These are phyloP conservation scores for Medauroidea extradentata DNA, from an alignment of 1,140 invertebrate species.

Conservation along the genomic window DNA sequence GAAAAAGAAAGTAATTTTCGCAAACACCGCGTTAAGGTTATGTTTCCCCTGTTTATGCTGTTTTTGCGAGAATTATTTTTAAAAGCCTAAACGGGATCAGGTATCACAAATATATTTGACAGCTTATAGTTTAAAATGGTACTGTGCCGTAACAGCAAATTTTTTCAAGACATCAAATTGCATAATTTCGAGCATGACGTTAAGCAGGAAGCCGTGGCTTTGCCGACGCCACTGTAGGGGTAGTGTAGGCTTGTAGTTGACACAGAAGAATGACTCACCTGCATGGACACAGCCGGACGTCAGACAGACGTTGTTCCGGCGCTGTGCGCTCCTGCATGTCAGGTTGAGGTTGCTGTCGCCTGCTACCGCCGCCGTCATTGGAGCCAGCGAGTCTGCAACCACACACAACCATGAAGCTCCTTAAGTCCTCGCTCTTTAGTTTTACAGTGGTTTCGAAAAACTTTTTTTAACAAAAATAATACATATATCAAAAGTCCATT, in stretches of 20 bases:
- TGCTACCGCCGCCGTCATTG: slow-evolving; percentile 4
- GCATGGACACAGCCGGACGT: slow-evolving; percentile 63
- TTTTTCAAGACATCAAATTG: neutral
- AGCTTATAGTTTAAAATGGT: neutral
- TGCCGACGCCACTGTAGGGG: too few species aligned
- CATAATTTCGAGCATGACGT: neutral
- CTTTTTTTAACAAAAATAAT: too few species aligned
- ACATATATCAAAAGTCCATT: too few species aligned
- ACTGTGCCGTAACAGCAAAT: neutral
- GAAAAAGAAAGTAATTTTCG: too few species aligned
- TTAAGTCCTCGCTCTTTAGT: too few species aligned
- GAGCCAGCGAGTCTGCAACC: slow-evolving; percentile 1
- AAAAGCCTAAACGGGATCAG: neutral
- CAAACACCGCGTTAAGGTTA: too few species aligned
- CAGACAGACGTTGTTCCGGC: slow-evolving; percentile 48
- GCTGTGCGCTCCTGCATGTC: slow-evolving; percentile 12
- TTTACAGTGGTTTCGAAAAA: too few species aligned
- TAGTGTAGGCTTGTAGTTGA: too few species aligned
- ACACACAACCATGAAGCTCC: too few species aligned
- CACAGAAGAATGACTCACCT: too few species aligned
- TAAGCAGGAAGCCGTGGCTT: neutral
- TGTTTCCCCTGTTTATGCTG: too few species aligned
- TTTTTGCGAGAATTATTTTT: too few species aligned
- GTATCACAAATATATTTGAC: neutral
- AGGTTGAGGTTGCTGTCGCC: slow-evolving; percentile 9